phyloP scores from a whole-genome alignment of 1,140 invertebrate species.

The Carposina sasakii region DNA sequence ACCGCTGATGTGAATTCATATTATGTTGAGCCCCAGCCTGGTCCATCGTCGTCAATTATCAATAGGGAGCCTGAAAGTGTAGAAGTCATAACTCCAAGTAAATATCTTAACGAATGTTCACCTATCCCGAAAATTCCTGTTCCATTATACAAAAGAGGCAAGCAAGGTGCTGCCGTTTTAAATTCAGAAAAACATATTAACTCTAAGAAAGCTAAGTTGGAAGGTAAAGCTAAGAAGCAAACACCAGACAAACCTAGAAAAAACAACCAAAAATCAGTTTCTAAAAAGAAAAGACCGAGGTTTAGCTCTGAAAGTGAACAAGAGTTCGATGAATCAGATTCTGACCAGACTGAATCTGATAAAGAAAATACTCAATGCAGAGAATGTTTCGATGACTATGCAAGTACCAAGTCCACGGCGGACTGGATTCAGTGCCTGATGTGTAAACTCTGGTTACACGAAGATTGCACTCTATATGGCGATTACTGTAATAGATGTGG shows the following conservation, averaged over 20 bases:
- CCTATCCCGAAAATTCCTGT: constrained; percentile 3
- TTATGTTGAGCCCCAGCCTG: constrained; percentile 1
- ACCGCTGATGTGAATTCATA: not conserved
- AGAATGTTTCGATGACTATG: constrained; percentile 3
- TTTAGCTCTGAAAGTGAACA: constrained; percentile 2
- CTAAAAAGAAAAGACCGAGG: constrained; percentile 4
- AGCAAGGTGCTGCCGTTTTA: constrained; percentile 6
- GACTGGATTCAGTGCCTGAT: constrained; percentile 7
- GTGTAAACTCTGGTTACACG: constrained; percentile 2
- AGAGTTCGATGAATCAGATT: constrained; percentile 1
- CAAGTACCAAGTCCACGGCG: not conserved
- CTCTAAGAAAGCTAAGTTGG: not conserved
- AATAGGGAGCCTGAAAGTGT: not conserved
- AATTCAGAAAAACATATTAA: constrained; percentile 1
- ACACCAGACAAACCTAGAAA: not conserved
- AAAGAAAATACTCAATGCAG: constrained; percentile 4
- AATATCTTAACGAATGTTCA: constrained; percentile 5
- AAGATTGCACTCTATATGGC: constrained; percentile 2
- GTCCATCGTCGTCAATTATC: not conserved
- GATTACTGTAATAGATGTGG: constrained; percentile 7
- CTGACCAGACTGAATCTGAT: constrained; percentile 1
- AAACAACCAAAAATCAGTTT: constrained; percentile 1
- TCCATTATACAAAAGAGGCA: constrained; percentile 3
- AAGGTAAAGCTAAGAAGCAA: constrained; percentile 1
- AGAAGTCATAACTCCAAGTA: too few relatives aligned